These are phyloP conservation scores for Rhinichthys osculus DNA, from an alignment of 2,797 vertebrate genomes.

Conservation along the genomic window DNA sequence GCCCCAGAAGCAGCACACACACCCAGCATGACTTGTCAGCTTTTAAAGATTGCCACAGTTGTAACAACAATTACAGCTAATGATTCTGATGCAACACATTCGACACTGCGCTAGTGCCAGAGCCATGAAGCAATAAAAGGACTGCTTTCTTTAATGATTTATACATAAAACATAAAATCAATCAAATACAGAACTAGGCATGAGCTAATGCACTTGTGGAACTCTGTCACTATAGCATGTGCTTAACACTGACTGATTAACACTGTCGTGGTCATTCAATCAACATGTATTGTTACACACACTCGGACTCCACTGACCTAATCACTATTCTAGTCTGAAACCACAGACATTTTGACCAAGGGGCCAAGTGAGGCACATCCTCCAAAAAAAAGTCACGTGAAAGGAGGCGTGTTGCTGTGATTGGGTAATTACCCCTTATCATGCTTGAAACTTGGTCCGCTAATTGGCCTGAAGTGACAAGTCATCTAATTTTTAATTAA, in stretches of 20 bases:
- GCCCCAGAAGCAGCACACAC: constrained; percentile 10
- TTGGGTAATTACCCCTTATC: not conserved
- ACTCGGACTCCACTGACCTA: not conserved
- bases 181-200: not conserved
- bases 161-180: not conserved
- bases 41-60: constrained; percentile 31
- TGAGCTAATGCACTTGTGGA: not conserved
- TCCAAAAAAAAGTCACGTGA: not conserved
- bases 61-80: constrained; percentile 33
- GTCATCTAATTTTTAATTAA: not conserved
- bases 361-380: not conserved
- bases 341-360: not conserved
- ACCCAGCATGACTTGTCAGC: constrained; percentile 28
- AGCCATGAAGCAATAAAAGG: not conserved
- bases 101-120: not conserved
- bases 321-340: too few relatives aligned
- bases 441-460: not conserved
- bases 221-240: not conserved
- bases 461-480: not conserved
- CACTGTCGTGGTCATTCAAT: not conserved
- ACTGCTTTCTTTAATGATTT: not conserved
- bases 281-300: not conserved
- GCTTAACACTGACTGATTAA: constrained; percentile 1
- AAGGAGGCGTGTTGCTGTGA: not conserved
- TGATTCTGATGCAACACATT: constrained; percentile 18